phyloP scores from a whole-genome alignment of 2,113 vertebrate genomes.

The Myodes glareolus region DNA sequence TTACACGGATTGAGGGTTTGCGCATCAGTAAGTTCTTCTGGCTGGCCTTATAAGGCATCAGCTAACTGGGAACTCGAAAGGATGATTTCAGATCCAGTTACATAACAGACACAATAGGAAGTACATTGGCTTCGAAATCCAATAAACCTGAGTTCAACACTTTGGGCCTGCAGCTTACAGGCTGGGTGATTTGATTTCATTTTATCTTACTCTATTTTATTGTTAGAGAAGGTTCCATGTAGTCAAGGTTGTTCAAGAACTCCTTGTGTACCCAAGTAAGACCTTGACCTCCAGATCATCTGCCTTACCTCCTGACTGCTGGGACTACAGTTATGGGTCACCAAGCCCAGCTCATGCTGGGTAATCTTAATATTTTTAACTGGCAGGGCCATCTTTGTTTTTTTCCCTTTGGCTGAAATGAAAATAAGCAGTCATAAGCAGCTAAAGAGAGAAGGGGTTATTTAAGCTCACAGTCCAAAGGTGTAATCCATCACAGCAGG shows the following conservation, averaged over 20 bases:
- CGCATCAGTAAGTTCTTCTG: slow-evolving; percentile 27
- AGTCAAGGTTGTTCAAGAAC: not conserved
- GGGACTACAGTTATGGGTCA: not conserved
- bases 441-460: not conserved
- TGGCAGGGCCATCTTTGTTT: not conserved
- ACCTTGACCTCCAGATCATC: not conserved
- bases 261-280: not conserved
- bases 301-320: not conserved
- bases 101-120: not conserved
- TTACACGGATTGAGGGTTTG: slow-evolving; percentile 21
- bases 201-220: not conserved
- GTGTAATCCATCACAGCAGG: not conserved
- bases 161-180: not conserved
- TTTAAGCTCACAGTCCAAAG: not conserved
- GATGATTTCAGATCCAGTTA: not conserved
- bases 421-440: not conserved
- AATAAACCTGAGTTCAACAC: not conserved
- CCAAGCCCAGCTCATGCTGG: not conserved
- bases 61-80: slow-evolving; percentile 33
- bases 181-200: not conserved
- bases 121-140: not conserved
- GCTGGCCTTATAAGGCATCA: slow-evolving; percentile 27
- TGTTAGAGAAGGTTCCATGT: not conserved
- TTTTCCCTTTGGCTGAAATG: not conserved
- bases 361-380: slow-evolving; percentile 21